These are phyloP conservation scores for Porites rus DNA, from an alignment of 92 coral and sea anemone species.

Conservation along the genomic window DNA sequence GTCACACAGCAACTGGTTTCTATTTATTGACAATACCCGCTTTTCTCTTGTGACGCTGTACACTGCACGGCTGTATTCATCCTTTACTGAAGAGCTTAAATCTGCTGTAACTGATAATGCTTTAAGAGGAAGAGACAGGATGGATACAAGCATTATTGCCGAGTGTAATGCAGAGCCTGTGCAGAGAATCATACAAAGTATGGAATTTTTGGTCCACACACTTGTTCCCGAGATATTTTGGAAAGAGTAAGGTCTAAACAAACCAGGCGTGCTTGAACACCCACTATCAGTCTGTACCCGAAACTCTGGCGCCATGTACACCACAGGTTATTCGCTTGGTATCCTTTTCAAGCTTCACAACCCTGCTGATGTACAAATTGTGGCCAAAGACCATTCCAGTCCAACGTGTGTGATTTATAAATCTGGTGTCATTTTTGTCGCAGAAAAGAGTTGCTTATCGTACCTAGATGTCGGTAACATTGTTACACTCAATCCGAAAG, in stretches of 20 bases:
- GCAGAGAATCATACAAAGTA: not conserved
- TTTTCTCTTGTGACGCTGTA: constrained; percentile 48
- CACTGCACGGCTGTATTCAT: constrained; percentile 44
- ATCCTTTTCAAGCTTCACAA: constrained; percentile 46
- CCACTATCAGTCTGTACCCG: constrained; percentile 41
- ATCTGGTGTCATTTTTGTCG: constrained; percentile 46
- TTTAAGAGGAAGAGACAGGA: constrained; percentile 39
- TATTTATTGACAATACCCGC: constrained; percentile 31
- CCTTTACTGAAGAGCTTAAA: constrained; percentile 47
- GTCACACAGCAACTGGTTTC: constrained; percentile 44
- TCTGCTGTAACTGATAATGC: constrained; percentile 51
- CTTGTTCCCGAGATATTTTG: constrained; percentile 52
- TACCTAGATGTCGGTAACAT: constrained; percentile 43
- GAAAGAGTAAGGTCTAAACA: constrained; percentile 54
- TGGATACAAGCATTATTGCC: constrained; percentile 46
- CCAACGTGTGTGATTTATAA: constrained; percentile 43
- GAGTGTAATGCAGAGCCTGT: constrained; percentile 41
- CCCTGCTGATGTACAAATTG: constrained; percentile 42
- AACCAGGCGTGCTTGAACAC: constrained; percentile 24
- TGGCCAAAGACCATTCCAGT: constrained; percentile 33
- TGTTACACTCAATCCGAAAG: constrained; percentile 42
- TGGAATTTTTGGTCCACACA: constrained; percentile 41
- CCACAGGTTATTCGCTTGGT: constrained; percentile 39
- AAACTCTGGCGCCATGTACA: constrained; percentile 37
- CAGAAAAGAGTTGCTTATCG: constrained; percentile 37